A percentile compares a stretch with the other conserved stretches of the same genome.
Conservation (phyloP, 2,888 invertebrate genomes). For the Salpingus planirostris region DNA sequence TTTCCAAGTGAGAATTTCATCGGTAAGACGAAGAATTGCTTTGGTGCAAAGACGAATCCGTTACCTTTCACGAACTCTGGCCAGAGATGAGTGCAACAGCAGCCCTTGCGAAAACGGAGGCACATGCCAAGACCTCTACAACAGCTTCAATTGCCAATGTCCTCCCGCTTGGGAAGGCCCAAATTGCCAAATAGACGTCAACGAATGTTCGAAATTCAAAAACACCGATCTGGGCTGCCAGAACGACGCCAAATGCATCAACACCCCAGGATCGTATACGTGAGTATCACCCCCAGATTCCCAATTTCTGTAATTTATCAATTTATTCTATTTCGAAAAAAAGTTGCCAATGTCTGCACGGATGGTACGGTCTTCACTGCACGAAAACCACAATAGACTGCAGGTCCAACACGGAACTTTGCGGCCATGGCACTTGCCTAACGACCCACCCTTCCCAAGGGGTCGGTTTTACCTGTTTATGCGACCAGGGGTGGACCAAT, state of each 20-base stretch:
- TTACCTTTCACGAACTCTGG: too few relatives aligned
- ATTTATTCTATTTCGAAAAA: constrained; percentile 3
- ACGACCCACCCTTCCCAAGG: too few relatives aligned
- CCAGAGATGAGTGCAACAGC: constrained; percentile 59
- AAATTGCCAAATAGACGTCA: constrained; percentile 69
- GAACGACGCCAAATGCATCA: constrained; percentile 78
- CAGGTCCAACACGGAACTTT: constrained; percentile 61
- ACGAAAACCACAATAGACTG: constrained; percentile 68
- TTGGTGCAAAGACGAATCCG: too few relatives aligned
- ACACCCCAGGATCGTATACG: constrained; percentile 52
- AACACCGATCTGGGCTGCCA: constrained; percentile 89
- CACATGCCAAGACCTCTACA: constrained; percentile 63
- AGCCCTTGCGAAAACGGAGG: constrained; percentile 79
- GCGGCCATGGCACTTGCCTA: constrained; percentile 85
- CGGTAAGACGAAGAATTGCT: too few relatives aligned
- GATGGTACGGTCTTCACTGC: constrained; percentile 81
- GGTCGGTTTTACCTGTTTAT: constrained; percentile 46
- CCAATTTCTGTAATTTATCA: too few relatives aligned
- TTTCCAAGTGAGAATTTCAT: too few relatives aligned
- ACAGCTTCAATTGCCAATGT: constrained; percentile 67
- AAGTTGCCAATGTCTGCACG: constrained; percentile 66
- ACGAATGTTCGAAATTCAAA: constrained; percentile 72
- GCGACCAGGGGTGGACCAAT: constrained; percentile 85
- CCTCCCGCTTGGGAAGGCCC: constrained; percentile 68
- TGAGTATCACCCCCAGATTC: too few relatives aligned